Evolutionary conservation across 2,113 vertebrate genomes (phyloP), one percentile per base, ranked within the genome.

Genomic region (Eptesicus fuscus): DNA sequence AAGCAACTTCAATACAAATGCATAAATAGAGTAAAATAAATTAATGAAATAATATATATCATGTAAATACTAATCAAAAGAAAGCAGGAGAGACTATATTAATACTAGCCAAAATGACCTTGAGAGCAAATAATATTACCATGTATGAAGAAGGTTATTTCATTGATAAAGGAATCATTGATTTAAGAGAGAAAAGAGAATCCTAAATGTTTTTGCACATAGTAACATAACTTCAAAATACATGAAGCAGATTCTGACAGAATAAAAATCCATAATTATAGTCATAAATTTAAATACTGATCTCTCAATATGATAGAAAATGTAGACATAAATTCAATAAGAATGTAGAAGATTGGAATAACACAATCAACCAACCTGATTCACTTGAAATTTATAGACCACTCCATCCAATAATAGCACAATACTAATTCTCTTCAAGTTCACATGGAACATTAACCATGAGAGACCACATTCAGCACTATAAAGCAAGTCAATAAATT

Each of bases 151-250:
- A 73, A 83, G 44, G 14, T 18, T 53, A 63, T 74, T 73, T 85
- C 47, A 42, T 44, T 88, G 14, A 88, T 11, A 80, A 90, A 78
- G 12, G 16, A 7, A 10, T n/a, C 6, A 30, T 30, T 59, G 44
- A 28, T 53, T 77, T 40, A 78, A 91, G 2, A 91, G 51, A 94
- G 70, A 69, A 56, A 91, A 53, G 88, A 78, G 40, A 78, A 91
- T 71, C 9, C 6, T 28, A 90, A 85, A 70, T 7, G 3, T 51
- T 65, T 80, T 47, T 74, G 5, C 12, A 80, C 4, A 16, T 73
- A 84, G 30, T 35, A 78, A 89, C 25, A 73, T 8, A 89, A 85
- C 20, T 85, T 85, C 44, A 90, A 85, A 90, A 93, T 74, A 74
- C 2, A 80, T 10, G 9, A 83, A 78, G 28, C 12, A 67, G 82